Conservation (phyloP, 2,113 vertebrate species). For the Bombycilla garrulus region DNA sequence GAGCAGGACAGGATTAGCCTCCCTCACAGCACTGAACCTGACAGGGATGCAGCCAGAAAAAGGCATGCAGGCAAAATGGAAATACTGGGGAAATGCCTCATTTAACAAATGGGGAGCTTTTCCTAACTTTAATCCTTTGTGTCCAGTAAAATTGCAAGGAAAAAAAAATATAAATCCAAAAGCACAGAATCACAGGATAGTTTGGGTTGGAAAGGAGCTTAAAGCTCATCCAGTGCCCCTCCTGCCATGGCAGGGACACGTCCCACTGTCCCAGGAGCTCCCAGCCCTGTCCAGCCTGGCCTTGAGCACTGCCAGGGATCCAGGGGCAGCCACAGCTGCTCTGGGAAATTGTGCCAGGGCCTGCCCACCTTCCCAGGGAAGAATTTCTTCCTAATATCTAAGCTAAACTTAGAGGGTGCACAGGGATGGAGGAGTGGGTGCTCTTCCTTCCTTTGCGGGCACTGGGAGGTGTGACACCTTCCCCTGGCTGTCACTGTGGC, state of each 20-base stretch:
- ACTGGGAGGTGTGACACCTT: background rate
- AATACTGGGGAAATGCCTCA: background rate
- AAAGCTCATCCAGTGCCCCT: fast-evolving
- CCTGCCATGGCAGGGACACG: background rate
- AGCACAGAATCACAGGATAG: background rate
- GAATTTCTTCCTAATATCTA: fast-evolving
- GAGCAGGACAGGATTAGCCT: background rate
- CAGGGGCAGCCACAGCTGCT: background rate
- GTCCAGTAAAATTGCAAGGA: background rate
- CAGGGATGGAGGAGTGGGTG: background rate
- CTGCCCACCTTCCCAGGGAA: background rate
- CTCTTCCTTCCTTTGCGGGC: background rate
- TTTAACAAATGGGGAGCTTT: fast-evolving
- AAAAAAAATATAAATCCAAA: no score
- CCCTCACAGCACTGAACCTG: fast-evolving
- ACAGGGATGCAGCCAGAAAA: background rate
- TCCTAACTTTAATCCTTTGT: background rate
- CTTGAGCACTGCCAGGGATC: background rate
- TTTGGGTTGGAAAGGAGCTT: background rate
- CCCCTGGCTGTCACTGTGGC: background rate
- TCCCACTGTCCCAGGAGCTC: background rate
- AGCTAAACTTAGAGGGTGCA: background rate
- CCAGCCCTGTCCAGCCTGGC: fast-evolving
- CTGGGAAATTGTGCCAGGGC: background rate
- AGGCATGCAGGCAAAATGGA: background rate